Percentiles rank a stretch among this genome's conserved stretches.
phyloP scores from a whole-genome alignment of 2,113 vertebrate genomes.

The Cettia cetti region DNA sequence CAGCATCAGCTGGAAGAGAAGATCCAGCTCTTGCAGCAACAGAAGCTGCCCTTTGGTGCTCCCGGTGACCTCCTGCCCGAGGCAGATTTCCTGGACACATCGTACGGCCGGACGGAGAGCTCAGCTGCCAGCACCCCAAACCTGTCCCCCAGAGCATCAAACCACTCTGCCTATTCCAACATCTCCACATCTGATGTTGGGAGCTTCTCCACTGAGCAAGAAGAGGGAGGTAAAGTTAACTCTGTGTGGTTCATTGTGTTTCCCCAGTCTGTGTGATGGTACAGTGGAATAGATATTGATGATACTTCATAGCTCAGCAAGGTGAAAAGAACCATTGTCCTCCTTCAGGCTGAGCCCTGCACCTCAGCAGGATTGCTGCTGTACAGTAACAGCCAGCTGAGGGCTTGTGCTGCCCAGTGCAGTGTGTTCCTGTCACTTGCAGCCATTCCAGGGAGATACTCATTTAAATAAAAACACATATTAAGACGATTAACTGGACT shows the following conservation, averaged over 20 bases:
- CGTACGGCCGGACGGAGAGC: slow-evolving; percentile 77
- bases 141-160: slow-evolving; percentile 88
- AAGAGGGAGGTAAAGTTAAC: slow-evolving; percentile 78
- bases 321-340: neutral
- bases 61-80: slow-evolving; percentile 71
- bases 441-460: neutral
- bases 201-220: slow-evolving; percentile 81
- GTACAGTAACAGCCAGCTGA: neutral
- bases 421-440: neutral
- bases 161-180: slow-evolving; percentile 83
- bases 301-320: neutral
- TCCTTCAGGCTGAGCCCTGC: neutral
- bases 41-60: slow-evolving; percentile 81
- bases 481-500: neutral
- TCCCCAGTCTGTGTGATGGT: neutral
- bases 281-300: neutral
- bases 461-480: accelerated
- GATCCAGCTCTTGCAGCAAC: slow-evolving; percentile 88
- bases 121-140: slow-evolving; percentile 90
- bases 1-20: slow-evolving; percentile 94
- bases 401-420: neutral
- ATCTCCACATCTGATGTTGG: slow-evolving; percentile 81
- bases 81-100: slow-evolving; percentile 78
- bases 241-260: neutral
- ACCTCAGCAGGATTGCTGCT: neutral